Conservation (phyloP, 2,113 vertebrate species). For the Brachirus orientalis region DNA sequence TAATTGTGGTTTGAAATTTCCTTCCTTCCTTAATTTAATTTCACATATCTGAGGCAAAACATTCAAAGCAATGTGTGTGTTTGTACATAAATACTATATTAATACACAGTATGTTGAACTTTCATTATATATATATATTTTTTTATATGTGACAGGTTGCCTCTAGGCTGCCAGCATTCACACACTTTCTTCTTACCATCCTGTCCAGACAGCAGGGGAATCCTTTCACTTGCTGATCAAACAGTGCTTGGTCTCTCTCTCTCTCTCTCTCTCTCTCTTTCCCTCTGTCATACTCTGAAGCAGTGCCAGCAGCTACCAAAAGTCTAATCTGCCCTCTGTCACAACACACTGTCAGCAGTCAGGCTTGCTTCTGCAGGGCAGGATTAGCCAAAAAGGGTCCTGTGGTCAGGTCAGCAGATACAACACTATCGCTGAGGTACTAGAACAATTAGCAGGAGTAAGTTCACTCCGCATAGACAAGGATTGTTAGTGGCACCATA, state of each 20-base stretch:
- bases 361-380: conserved; percentile 16
- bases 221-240: conserved; percentile 43
- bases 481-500: not conserved
- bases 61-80: no score
- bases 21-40: no score
- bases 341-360: conserved; percentile 54
- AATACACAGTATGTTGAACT: no score
- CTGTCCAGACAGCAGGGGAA: conserved; percentile 36
- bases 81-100: no score
- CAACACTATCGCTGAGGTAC: conserved; percentile 7
- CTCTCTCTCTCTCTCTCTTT: conserved; percentile 16
- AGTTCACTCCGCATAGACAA: not conserved
- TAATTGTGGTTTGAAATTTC: no score
- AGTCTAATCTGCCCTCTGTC: conserved; percentile 67
- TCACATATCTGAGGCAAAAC: no score
- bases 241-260: no score
- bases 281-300: conserved; percentile 14
- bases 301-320: conserved; percentile 45
- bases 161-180: conserved; percentile 4
- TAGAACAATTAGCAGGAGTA: conserved; percentile 5
- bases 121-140: no score
- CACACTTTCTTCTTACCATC: conserved; percentile 10
- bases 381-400: conserved; percentile 35
- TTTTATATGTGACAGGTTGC: no score
- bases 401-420: not conserved